A percentile compares a stretch with the other conserved stretches of the same genome.
Conservation (phyloP, 2,888 invertebrate species). For the Heliconius aoede region DNA sequence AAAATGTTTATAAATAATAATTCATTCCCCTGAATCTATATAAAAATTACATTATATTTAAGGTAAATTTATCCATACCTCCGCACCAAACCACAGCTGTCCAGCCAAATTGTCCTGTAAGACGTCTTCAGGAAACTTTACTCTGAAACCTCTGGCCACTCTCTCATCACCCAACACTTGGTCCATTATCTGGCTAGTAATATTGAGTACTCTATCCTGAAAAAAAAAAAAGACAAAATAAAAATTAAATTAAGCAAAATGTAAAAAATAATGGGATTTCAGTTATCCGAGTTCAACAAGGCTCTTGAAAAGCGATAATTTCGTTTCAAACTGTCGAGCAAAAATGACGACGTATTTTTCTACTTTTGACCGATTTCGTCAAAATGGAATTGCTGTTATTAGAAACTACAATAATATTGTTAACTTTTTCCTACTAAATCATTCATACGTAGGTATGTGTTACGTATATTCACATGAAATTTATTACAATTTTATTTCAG, state of each 20-base stretch:
- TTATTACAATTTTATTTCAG: too few species aligned
- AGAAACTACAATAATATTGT: not conserved
- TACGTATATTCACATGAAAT: too few species aligned
- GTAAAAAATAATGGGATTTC: not conserved
- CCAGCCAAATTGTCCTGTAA: conserved; percentile 98
- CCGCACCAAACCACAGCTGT: conserved; percentile 99
- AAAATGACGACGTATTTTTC: too few species aligned
- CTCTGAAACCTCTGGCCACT: conserved; percentile 96
- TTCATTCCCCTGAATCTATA: too few species aligned
- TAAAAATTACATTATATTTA: not conserved
- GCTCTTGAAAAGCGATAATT: not conserved
- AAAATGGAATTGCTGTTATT: not conserved
- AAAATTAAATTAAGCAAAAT: not conserved
- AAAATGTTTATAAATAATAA: too few species aligned
- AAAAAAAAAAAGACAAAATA: conserved; percentile 45
- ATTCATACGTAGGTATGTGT: not conserved
- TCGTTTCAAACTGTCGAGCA: too few species aligned
- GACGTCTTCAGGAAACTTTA: conserved; percentile 99
- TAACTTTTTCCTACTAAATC: not conserved
- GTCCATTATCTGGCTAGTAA: conserved; percentile 98
- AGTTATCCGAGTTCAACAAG: too few species aligned
- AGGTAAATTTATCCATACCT: conserved; percentile 82
- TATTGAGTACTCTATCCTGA: conserved; percentile 93
- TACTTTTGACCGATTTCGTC: not conserved
- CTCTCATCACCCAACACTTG: conserved; percentile 93